phyloP scores from a whole-genome alignment of 2,797 vertebrate species.

The Novumbra hubbsi region DNA sequence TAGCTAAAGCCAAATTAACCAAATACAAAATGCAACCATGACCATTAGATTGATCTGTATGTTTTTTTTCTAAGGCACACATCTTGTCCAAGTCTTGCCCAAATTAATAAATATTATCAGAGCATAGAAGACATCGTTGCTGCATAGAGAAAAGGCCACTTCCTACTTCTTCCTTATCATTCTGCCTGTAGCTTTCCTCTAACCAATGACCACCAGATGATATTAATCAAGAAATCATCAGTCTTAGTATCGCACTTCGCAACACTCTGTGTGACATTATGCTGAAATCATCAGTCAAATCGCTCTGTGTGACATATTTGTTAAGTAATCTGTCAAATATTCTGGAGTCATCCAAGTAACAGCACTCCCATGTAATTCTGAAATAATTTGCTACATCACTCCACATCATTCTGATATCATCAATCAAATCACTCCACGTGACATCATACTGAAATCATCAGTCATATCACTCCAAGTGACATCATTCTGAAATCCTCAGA shows the following conservation, averaged over 20 bases:
- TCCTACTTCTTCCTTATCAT: slow-evolving; percentile 22
- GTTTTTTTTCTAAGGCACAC: neutral
- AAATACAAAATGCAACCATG: neutral
- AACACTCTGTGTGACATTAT: neutral
- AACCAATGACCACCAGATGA: slow-evolving; percentile 29
- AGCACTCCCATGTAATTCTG: neutral
- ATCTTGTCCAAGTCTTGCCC: neutral
- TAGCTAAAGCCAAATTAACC: neutral
- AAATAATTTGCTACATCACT: no score
- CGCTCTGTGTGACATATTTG: no score
- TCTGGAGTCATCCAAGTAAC: neutral
- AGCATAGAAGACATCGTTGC: neutral
- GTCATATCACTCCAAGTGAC: neutral
- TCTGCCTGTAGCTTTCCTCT: slow-evolving; percentile 2
- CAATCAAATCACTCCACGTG: neutral
- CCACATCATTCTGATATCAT: no score
- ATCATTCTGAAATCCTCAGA: neutral
- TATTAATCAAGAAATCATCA: slow-evolving; percentile 39
- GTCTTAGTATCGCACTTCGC: no score
- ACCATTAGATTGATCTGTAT: neutral
- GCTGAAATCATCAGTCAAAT: no score
- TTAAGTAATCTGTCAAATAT: no score
- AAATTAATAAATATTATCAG: neutral
- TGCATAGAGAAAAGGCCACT: slow-evolving; percentile 16
- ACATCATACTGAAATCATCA: neutral